These are phyloP conservation scores for Plagodis pulveraria DNA, from an alignment of 2,888 invertebrate genomes.

Conservation along the genomic window DNA sequence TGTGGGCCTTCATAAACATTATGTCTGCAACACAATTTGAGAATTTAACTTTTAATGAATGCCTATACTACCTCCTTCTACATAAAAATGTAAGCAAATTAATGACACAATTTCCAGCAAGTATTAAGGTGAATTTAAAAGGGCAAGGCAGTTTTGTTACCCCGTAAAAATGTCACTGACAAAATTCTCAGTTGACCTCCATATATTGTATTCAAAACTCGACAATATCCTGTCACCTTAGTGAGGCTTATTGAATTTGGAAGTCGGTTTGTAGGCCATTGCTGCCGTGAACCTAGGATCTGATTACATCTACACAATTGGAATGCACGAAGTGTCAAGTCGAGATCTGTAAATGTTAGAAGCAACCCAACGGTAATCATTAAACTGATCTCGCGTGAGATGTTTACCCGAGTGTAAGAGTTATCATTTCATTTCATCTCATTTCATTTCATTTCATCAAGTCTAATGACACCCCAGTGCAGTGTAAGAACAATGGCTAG, in stretches of 20 bases:
- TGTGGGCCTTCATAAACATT: not conserved
- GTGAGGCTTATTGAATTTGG: constrained; percentile 7
- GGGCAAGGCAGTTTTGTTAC: constrained; percentile 14
- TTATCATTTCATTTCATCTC: too few species aligned
- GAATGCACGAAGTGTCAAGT: not conserved
- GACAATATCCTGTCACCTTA: constrained; percentile 17
- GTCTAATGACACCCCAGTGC: not conserved
- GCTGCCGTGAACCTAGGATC: too few species aligned
- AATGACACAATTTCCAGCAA: not conserved
- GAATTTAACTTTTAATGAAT: too few species aligned
- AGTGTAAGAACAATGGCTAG: constrained; percentile 17
- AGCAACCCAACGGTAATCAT: too few species aligned
- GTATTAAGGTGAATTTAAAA: constrained; percentile 7
- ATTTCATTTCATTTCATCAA: too few species aligned
- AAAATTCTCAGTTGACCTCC: constrained; percentile 15
- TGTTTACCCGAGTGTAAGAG: not conserved
- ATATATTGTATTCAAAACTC: constrained; percentile 12
- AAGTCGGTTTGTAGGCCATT: not conserved
- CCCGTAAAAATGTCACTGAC: constrained; percentile 14
- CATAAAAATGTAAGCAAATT: too few species aligned
- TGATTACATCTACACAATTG: not conserved
- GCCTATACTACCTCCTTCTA: too few species aligned
- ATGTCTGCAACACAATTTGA: not conserved
- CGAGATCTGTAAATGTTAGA: not conserved
- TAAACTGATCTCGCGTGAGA: not conserved